Base-by-base conservation (phyloP, 2,797 vertebrate species). In the Acanthurus lineatus region DNA sequence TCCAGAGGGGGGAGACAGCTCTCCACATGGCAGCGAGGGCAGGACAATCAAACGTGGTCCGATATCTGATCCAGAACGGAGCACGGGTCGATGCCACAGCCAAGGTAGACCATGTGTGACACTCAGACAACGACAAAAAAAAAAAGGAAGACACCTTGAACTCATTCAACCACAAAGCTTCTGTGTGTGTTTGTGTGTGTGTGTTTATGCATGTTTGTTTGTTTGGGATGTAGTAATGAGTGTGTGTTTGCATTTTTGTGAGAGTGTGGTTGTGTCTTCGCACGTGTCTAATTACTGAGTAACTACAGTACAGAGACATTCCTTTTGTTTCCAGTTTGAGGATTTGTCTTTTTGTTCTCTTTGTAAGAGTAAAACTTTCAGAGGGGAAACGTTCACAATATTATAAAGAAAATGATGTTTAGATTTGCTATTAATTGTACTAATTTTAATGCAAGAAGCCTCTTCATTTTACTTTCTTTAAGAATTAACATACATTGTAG, bases 31-130 rank as follows among this genome's bases (percentile, higher is more conserved):
- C 98, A 20, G 97, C 98, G 66, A 95, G 98, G 61, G 98, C 98
- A 0, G 98, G 98, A 56, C 98, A 99, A 60, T 96, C 96, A 0
- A 97, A 98, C 70, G 97, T 99, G 0, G 98, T 99, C 28, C 95
- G 96, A 83, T 97, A 97, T 86, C 96, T 99, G 84, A 96, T 99
- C 17, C 97, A 98, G 80, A 99, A 98, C 0, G 97, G 98, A 79
- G 98, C 98, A 85, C 97, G 97, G 89, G 98, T 99, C 87, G 98
- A 99, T 88, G 97, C 97, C 19, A 99, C 98, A 93, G 98, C 98
- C 81, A 99, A 99, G 97, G 98, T 86, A 83, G 94, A 68, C 42
- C 76, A 19, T 28, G 1, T 42, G n/a, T 28, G 32, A 20, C 38
- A 16, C 35, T 32, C n/a, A 25, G 25, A 25, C 25, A 25, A n/a